These are phyloP conservation scores for Galbula dea DNA, from an alignment of 2,113 vertebrate species.

Conservation along the genomic window DNA sequence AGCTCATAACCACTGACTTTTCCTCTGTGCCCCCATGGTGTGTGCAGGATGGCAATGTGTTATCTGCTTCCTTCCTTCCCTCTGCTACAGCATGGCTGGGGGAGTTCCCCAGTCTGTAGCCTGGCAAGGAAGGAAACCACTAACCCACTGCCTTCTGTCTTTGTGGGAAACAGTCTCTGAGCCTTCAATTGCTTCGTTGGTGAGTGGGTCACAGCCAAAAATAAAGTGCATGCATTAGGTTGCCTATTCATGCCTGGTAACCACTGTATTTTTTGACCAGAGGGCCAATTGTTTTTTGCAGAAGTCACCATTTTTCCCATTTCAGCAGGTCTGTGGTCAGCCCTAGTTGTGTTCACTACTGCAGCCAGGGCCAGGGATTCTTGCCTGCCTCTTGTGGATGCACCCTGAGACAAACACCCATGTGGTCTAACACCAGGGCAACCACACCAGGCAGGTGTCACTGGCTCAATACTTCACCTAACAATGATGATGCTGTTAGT, in stretches of 20 bases:
- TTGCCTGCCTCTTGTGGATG: neutral
- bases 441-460: rapidly evolving
- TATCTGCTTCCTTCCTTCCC: slow-evolving; percentile 36
- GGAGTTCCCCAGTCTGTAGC: neutral
- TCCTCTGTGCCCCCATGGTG: neutral
- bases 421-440: neutral
- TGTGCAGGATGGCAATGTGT: neutral
- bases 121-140: slow-evolving; percentile 54
- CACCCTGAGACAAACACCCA: rapidly evolving
- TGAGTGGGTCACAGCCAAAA: neutral
- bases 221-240: neutral
- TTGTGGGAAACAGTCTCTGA: neutral
- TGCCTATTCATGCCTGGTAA: neutral
- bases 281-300: neutral
- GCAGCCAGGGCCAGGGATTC: neutral
- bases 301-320: neutral
- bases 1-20: neutral
- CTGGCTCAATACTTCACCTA: neutral
- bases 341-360: neutral
- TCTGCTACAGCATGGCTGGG: neutral
- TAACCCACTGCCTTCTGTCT: neutral
- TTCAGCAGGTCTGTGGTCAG: neutral
- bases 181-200: neutral
- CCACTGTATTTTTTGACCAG: neutral
- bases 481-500: neutral